A percentile compares a stretch with the other conserved stretches of the same genome.
These are phyloP conservation scores for Parus major DNA, from an alignment of 2,113 vertebrate genomes.

Conservation along the genomic window DNA sequence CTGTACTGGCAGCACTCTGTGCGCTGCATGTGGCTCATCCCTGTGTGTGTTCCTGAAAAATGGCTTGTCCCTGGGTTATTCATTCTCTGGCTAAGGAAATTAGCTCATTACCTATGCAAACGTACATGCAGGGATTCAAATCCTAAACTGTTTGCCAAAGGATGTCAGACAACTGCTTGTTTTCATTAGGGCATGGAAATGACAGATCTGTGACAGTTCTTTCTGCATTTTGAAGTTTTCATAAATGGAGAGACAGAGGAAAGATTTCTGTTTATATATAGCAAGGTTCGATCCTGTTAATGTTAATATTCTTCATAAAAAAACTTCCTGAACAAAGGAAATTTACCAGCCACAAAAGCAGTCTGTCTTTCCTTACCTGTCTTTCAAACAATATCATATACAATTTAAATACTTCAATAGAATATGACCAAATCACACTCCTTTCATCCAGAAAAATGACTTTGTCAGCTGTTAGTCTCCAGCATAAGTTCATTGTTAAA, in stretches of 20 bases:
- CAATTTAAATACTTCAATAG: background rate
- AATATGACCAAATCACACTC: background rate
- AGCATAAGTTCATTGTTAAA: background rate
- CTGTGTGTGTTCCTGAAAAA: background rate
- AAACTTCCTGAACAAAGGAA: slow-evolving; percentile 20
- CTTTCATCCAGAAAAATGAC: background rate
- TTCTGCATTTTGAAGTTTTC: slow-evolving; percentile 7
- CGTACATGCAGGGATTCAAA: background rate
- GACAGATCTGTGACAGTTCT: background rate
- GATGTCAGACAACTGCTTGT: slow-evolving; percentile 20
- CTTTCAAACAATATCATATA: background rate
- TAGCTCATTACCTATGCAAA: slow-evolving; percentile 13
- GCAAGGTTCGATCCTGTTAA: background rate
- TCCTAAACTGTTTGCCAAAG: background rate
- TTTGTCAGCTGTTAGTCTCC: background rate
- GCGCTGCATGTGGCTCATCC: accelerated
- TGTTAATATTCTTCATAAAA: background rate
- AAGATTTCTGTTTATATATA: slow-evolving; percentile 13
- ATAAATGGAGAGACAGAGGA: background rate
- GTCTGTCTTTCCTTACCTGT: background rate
- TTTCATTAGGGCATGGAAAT: background rate
- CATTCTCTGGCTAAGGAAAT: background rate
- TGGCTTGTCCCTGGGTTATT: background rate
- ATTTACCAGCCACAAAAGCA: slow-evolving; percentile 28
- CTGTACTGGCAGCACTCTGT: background rate